A percentile compares a stretch with the other conserved stretches of the same genome.
Evolutionary conservation across 1,140 invertebrate species (phyloP).

Genomic region (Drosophila tsacasi): DNA sequence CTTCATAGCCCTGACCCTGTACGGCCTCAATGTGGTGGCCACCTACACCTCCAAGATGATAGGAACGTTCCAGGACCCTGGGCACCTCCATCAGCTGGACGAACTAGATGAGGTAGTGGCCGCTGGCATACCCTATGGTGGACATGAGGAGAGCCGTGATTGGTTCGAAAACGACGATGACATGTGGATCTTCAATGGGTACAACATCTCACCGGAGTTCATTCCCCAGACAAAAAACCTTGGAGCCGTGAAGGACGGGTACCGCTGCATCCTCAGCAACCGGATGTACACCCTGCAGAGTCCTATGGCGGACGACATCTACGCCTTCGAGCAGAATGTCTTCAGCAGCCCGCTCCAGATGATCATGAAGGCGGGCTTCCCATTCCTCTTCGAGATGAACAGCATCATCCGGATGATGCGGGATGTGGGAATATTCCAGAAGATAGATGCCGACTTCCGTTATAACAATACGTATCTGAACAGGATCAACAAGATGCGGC

Average conservation of each 20-base stretch:
- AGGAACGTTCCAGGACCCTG: constrained; percentile 86
- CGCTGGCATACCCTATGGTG: constrained; percentile 85
- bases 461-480: constrained; percentile 81
- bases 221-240: constrained; percentile 81
- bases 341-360: constrained; percentile 86
- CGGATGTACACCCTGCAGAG: constrained; percentile 77
- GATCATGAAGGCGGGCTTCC: constrained; percentile 86
- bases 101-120: constrained; percentile 85
- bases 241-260: constrained; percentile 83
- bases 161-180: constrained; percentile 86
- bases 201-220: constrained; percentile 82
- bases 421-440: constrained; percentile 85
- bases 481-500: constrained; percentile 73
- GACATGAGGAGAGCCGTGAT: constrained; percentile 85
- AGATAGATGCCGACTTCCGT: constrained; percentile 73
- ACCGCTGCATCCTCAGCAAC: constrained; percentile 72
- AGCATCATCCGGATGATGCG: constrained; percentile 83
- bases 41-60: constrained; percentile 87
- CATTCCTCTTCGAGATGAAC: constrained; percentile 85
- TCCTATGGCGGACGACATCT: constrained; percentile 79
- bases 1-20: constrained; percentile 86
- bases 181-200: constrained; percentile 82
- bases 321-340: constrained; percentile 80
- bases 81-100: constrained; percentile 86
- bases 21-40: constrained; percentile 86